Percentiles rank a stretch among this genome's conserved stretches.
phyloP scores from a whole-genome alignment of 1,140 invertebrate genomes.

The Microplitis mediator region DNA sequence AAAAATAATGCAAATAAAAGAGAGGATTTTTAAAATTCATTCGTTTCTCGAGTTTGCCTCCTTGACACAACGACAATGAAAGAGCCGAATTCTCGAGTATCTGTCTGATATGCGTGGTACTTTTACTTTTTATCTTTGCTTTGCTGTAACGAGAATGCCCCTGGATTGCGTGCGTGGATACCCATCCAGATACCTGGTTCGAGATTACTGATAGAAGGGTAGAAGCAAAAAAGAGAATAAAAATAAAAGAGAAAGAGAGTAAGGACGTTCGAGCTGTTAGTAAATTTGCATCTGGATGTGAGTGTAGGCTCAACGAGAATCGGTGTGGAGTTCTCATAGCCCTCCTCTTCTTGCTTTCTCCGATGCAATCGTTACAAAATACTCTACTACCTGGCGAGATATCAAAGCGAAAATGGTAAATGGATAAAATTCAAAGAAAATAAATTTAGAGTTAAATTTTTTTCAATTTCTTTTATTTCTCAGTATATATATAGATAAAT shows the following conservation, averaged over 20 bases:
- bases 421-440: not conserved
- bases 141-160: not conserved
- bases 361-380: conserved; percentile 10
- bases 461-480: not conserved
- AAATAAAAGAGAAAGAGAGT: not conserved
- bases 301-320: conserved; percentile 24
- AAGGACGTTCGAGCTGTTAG: conserved; percentile 7
- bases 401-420: conserved; percentile 21
- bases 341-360: not conserved
- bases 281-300: conserved; percentile 38
- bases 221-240: not conserved
- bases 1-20: not conserved
- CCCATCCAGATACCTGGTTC: not conserved
- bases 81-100: not conserved
- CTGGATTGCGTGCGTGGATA: not conserved
- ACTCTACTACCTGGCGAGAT: not conserved
- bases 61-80: not conserved
- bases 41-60: not conserved
- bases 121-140: not conserved
- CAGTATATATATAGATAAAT: not conserved
- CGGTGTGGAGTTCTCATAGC: conserved; percentile 8
- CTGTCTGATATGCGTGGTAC: not conserved
- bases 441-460: not conserved
- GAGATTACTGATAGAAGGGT: conserved; percentile 2
- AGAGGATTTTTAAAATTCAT: not conserved